Conservation (phyloP, 2,797 vertebrate genomes). For the Telmatherina bonti region DNA sequence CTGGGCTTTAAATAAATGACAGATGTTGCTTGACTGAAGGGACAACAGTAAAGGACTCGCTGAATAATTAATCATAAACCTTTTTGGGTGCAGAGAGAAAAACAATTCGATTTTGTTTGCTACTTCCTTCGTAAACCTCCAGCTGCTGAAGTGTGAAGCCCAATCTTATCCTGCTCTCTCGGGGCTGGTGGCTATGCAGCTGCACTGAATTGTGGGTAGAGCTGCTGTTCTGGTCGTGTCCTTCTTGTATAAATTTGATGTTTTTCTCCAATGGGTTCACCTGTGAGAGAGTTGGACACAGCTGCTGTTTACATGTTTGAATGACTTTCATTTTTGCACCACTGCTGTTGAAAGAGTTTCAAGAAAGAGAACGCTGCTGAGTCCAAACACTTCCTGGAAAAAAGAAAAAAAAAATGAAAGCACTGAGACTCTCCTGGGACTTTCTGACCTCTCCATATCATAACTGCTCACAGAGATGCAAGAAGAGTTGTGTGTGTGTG, state of each 20-base stretch:
- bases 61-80: constrained; percentile 79
- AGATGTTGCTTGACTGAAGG: constrained; percentile 74
- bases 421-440: constrained; percentile 19
- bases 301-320: constrained; percentile 6
- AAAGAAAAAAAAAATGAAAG: too few species aligned
- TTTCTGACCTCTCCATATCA: constrained; percentile 13
- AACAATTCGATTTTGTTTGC: constrained; percentile 71
- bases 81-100: constrained; percentile 64
- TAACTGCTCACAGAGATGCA: constrained; percentile 12
- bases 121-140: constrained; percentile 61
- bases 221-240: constrained; percentile 20
- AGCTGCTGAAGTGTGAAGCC: constrained; percentile 68
- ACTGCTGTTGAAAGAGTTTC: not conserved
- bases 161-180: constrained; percentile 55
- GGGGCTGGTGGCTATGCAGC: constrained; percentile 53
- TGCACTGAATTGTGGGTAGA: constrained; percentile 59
- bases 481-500: not conserved
- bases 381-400: constrained; percentile 2
- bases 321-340: not conserved
- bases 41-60: constrained; percentile 51
- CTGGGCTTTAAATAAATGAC: constrained; percentile 71
- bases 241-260: not conserved
- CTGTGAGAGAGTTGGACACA: constrained; percentile 27
- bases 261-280: constrained; percentile 17
- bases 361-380: not conserved